phyloP scores from a whole-genome alignment of 2,888 invertebrate species.

The Amaurobius ferox region DNA sequence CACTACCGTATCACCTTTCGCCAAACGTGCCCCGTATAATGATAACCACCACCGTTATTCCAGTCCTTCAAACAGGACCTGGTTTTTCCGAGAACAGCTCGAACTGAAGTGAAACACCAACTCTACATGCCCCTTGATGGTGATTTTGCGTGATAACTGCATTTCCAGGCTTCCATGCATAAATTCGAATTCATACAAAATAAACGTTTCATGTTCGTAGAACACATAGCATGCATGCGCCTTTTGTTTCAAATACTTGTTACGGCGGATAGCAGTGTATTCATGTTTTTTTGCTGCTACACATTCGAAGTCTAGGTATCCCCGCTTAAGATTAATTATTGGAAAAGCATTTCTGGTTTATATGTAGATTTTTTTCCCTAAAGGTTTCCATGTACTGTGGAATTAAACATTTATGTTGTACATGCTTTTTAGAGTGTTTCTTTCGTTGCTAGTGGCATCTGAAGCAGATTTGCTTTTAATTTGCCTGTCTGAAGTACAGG shows the following conservation, averaged over 20 bases:
- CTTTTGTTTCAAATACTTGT: conserved; percentile 19
- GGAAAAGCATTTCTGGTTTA: not conserved
- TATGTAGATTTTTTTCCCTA: not conserved
- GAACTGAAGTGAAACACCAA: conserved; percentile 68
- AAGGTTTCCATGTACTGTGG: not conserved
- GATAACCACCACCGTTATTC: conserved; percentile 29
- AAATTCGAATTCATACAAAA: conserved; percentile 33
- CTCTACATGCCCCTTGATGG: conserved; percentile 61
- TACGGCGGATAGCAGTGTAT: not conserved
- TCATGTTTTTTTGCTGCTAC: not conserved
- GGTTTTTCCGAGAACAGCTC: conserved; percentile 40
- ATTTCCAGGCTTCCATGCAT: conserved; percentile 44
- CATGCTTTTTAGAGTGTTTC: not conserved
- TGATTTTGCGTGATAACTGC: conserved; percentile 54
- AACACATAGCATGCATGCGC: conserved; percentile 16
- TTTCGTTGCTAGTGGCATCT: not conserved
- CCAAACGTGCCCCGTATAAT: conserved; percentile 56
- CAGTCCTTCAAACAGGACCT: conserved; percentile 16
- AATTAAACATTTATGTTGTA: not conserved
- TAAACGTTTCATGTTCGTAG: conserved; percentile 13
- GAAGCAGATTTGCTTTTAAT: no score
- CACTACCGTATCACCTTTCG: conserved; percentile 59
- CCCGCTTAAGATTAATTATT: not conserved
- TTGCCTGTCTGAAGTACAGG: no score
- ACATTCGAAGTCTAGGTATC: not conserved